These are phyloP conservation scores for Aptenodytes forsteri DNA, from an alignment of 2,113 vertebrate genomes.

Conservation along the genomic window DNA sequence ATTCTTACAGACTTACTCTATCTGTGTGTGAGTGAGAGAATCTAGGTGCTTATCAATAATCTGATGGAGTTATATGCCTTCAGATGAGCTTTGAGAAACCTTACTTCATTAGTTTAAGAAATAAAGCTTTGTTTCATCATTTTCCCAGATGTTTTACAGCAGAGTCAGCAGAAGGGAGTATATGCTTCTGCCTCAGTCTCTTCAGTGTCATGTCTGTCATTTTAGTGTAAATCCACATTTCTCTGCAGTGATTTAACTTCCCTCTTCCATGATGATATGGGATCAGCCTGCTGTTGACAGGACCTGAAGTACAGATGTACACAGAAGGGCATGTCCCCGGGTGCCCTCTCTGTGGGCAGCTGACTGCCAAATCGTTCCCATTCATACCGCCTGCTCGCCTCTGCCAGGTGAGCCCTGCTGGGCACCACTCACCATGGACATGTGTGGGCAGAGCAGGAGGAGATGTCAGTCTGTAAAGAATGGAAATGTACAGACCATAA, in stretches of 20 bases:
- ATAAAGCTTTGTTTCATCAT: neutral
- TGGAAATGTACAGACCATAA: neutral
- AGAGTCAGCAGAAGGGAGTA: neutral
- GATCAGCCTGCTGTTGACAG: neutral
- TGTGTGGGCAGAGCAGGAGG: accelerated
- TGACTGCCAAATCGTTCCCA: accelerated
- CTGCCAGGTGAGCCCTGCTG: neutral
- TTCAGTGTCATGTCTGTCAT: neutral
- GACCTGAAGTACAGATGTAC: neutral
- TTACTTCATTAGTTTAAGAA: neutral
- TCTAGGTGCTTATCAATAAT: neutral
- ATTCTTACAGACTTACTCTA: neutral
- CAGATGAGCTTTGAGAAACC: neutral
- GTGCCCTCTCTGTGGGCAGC: neutral
- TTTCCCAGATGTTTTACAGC: neutral
- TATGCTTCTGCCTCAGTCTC: neutral
- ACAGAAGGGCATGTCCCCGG: neutral
- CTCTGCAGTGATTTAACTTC: neutral
- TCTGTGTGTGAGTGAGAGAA: neutral
- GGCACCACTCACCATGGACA: accelerated
- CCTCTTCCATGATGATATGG: neutral
- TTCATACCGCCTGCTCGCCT: accelerated
- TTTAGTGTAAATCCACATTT: neutral
- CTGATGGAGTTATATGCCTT: neutral
- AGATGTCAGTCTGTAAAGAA: neutral